Percentiles rank a stretch among this genome's conserved stretches.
Evolutionary conservation across 2,113 vertebrate genomes (phyloP).

Genomic region (Calonectris borealis): DNA sequence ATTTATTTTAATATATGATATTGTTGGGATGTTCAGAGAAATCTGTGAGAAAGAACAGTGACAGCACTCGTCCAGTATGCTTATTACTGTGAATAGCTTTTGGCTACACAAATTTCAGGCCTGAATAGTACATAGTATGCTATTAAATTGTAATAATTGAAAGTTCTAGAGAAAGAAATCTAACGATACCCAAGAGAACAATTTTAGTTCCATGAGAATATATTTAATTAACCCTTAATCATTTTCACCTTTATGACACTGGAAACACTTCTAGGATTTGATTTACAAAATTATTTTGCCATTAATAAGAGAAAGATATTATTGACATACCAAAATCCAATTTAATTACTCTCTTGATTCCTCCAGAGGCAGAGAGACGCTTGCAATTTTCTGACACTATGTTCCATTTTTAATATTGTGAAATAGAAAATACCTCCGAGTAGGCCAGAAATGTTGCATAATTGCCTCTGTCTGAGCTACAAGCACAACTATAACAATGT

Average conservation of each 20-base stretch:
- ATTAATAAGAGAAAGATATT: constrained; percentile 70
- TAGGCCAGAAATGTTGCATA: constrained; percentile 8
- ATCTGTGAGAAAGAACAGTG: not conserved
- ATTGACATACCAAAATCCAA: constrained; percentile 55
- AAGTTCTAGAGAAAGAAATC: constrained; percentile 7
- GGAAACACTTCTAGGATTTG: constrained; percentile 56
- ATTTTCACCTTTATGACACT: constrained; percentile 60
- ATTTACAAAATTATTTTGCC: constrained; percentile 68
- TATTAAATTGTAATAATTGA: constrained; percentile 44
- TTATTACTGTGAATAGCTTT: not conserved
- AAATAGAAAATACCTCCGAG: constrained; percentile 13
- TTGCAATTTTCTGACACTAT: constrained; percentile 41
- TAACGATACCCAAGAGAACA: not conserved
- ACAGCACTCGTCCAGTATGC: not conserved
- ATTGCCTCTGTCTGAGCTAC: not conserved
- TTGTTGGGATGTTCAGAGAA: not conserved
- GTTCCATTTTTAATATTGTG: constrained; percentile 63
- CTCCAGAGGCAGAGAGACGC: constrained; percentile 36
- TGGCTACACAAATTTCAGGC: not conserved
- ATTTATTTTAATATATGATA: not conserved
- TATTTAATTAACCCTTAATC: constrained; percentile 69
- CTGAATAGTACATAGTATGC: not conserved
- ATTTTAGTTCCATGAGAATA: constrained; percentile 53
- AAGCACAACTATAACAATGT: not conserved
- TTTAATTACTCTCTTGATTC: constrained; percentile 70